phyloP scores from a whole-genome alignment of 1,140 invertebrate species.

The Drosophila obscura region DNA sequence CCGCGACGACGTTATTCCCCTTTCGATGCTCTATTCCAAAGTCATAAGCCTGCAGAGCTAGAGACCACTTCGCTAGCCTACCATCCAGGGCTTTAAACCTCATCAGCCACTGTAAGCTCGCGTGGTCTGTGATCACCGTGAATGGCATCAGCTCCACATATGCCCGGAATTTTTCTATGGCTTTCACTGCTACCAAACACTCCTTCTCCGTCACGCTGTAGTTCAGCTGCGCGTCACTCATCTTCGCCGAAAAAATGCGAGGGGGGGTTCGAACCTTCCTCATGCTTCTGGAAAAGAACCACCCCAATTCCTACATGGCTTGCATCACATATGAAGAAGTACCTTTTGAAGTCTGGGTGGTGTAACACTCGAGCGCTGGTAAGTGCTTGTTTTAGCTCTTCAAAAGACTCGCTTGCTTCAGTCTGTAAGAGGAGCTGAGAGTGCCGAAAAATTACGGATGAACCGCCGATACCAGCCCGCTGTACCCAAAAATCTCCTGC shows the following conservation, averaged over 20 bases:
- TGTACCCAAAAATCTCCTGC: too few species aligned
- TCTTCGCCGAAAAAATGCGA: constrained; percentile 78
- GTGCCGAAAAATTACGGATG: constrained; percentile 5
- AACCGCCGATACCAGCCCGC: too few species aligned
- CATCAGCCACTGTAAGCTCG: too few species aligned
- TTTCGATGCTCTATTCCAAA: too few species aligned
- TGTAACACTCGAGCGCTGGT: constrained; percentile 28
- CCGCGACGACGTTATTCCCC: too few species aligned
- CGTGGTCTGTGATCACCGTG: too few species aligned
- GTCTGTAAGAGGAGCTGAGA: constrained; percentile 5
- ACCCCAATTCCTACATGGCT: too few species aligned
- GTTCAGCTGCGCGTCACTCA: constrained; percentile 30
- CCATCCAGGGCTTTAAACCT: too few species aligned
- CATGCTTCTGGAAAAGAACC: constrained; percentile 58
- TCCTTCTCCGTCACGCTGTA: constrained; percentile 14
- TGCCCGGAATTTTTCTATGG: constrained; percentile 11
- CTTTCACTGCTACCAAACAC: constrained; percentile 18
- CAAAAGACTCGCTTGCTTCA: constrained; percentile 44
- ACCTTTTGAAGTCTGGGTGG: constrained; percentile 35
- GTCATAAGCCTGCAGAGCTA: too few species aligned
- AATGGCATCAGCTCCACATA: constrained; percentile 12
- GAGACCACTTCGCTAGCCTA: too few species aligned
- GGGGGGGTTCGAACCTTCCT: constrained; percentile 51
- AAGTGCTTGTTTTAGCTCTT: constrained; percentile 24
- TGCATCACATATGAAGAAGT: constrained; percentile 50